phyloP scores from a whole-genome alignment of 2,888 invertebrate species.

The Pantelozetes paolii region DNA sequence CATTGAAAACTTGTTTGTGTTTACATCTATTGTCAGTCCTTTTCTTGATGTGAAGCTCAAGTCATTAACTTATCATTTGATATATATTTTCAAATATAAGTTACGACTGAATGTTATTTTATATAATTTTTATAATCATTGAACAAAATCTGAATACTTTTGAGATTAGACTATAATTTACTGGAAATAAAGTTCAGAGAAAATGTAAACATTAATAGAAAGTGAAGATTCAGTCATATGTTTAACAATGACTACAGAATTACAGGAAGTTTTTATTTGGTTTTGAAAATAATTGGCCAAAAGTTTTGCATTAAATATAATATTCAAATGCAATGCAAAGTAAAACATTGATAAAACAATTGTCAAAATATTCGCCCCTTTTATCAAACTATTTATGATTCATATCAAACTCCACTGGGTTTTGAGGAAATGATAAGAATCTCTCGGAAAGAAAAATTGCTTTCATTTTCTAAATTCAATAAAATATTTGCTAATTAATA shows the following conservation, averaged over 20 bases:
- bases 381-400: no score
- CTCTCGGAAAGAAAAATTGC: no score
- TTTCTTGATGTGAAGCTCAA: background rate
- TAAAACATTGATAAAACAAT: no score
- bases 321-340: background rate
- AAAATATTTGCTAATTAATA: no score
- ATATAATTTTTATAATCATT: background rate
- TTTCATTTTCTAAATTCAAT: no score
- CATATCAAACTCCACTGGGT: background rate
- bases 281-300: background rate
- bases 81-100: background rate
- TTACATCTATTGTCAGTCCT: background rate
- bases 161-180: background rate
- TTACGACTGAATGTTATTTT: background rate
- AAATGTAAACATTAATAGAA: conserved; percentile 5
- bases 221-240: background rate
- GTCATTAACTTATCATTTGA: conserved; percentile 13
- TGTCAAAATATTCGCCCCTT: no score
- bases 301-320: background rate
- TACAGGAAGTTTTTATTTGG: background rate
- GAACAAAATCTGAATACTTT: background rate
- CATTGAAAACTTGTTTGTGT: conserved; percentile 10
- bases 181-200: background rate
- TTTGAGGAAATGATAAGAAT: background rate
- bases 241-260: no score